Conservation (phyloP, 2,888 invertebrate genomes). For the Zootermopsis nevadensis region DNA sequence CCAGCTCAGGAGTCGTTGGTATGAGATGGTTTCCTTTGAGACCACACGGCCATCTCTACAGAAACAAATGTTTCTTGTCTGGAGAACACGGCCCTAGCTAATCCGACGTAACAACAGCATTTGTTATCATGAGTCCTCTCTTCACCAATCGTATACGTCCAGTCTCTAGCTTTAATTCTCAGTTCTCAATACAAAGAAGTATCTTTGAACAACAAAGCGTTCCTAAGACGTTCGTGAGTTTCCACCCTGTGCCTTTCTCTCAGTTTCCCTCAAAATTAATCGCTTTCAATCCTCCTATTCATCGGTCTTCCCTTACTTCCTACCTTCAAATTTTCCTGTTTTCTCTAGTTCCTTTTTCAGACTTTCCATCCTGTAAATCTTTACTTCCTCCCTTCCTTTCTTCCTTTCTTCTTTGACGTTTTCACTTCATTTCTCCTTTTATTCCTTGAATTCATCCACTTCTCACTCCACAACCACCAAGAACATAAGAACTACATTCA, state of each 20-base stretch:
- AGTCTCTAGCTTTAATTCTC: not conserved
- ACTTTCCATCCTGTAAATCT: too few species aligned
- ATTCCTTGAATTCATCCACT: not conserved
- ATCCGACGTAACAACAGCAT: constrained; percentile 7
- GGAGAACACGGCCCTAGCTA: not conserved
- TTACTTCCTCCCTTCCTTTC: too few species aligned
- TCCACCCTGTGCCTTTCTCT: not conserved
- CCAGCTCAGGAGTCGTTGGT: not conserved
- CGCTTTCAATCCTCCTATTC: not conserved
- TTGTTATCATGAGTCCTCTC: not conserved
- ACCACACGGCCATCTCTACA: not conserved
- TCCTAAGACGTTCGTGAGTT: not conserved
- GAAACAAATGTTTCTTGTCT: constrained; percentile 23
- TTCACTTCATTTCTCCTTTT: too few species aligned
- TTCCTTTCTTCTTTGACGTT: not conserved
- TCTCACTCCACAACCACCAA: too few species aligned
- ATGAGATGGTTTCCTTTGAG: constrained; percentile 18
- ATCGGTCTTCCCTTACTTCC: not conserved
- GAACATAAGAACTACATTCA: too few species aligned
- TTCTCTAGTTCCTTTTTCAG: not conserved
- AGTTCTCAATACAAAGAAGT: too few species aligned
- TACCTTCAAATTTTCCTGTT: not conserved
- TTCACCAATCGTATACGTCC: not conserved
- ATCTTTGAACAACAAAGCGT: too few species aligned
- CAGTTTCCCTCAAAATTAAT: not conserved